Evolutionary conservation across 2,113 vertebrate genomes (phyloP).

Genomic region (Myotis davidii): DNA sequence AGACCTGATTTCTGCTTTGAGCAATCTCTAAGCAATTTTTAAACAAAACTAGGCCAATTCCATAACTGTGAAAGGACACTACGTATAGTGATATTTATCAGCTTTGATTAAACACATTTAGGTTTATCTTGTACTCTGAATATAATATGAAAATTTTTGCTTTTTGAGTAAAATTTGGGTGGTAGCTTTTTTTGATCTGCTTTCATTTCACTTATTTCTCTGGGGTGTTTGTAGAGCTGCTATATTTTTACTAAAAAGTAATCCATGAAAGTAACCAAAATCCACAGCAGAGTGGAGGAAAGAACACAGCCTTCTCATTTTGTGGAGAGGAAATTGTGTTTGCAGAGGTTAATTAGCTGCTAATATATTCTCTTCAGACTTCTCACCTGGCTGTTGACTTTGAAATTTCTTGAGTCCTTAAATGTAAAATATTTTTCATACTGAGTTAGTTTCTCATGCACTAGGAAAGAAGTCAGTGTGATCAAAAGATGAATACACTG

Average conservation of each 20-base stretch:
- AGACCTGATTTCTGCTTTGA: not conserved
- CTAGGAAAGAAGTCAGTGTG: conserved; percentile 60
- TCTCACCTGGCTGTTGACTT: conserved; percentile 81
- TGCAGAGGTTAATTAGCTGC: conserved; percentile 83
- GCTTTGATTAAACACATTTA: not conserved
- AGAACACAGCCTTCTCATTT: conserved; percentile 67
- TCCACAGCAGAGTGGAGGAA: conserved; percentile 35
- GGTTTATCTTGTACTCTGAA: not conserved
- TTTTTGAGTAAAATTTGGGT: not conserved
- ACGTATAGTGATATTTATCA: not conserved
- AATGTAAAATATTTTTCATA: conserved; percentile 63
- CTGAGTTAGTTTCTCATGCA: conserved; percentile 48
- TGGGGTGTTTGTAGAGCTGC: not conserved
- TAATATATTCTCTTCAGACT: conserved; percentile 78
- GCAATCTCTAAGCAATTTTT: not conserved
- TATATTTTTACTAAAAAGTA: conserved; percentile 48
- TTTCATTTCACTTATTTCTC: not conserved
- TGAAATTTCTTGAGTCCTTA: conserved; percentile 76
- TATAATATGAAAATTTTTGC: not conserved
- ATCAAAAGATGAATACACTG: conserved; percentile 73
- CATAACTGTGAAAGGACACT: not conserved
- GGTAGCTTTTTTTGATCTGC: not conserved
- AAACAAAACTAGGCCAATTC: not conserved
- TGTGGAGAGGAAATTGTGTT: conserved; percentile 63
- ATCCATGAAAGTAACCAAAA: conserved; percentile 27